Conservation (phyloP, 2,888 invertebrate species). For the Pristionchus japonicus region DNA sequence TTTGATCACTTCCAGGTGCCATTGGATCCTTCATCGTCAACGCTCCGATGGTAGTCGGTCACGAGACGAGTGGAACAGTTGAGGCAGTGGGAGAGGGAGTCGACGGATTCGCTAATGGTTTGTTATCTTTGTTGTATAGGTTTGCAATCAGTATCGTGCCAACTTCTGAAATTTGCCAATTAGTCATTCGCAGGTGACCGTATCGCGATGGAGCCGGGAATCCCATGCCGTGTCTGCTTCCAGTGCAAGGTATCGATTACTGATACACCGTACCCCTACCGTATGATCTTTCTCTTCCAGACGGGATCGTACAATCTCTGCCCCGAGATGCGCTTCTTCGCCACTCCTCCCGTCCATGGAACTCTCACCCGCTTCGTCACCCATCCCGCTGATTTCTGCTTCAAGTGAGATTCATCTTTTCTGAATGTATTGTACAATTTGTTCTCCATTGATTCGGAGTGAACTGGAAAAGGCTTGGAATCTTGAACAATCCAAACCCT, state of each 20-base stretch:
- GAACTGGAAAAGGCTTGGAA: no score
- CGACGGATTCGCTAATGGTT: conserved; percentile 52
- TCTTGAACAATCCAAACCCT: no score
- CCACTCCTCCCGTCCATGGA: conserved; percentile 94
- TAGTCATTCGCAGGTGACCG: conserved; percentile 54
- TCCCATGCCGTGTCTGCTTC: conserved; percentile 85
- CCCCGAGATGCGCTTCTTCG: conserved; percentile 88
- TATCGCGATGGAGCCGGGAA: conserved; percentile 82
- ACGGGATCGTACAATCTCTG: conserved; percentile 92
- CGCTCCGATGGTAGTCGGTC: conserved; percentile 93
- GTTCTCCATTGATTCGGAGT: no score
- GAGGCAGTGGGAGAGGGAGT: conserved; percentile 83
- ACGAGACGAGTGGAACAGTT: conserved; percentile 84
- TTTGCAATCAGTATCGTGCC: no score
- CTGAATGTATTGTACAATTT: no score
- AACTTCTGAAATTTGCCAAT: no score
- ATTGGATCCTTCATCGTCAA: conserved; percentile 45
- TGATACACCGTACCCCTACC: conserved; percentile 66
- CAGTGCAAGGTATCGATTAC: conserved; percentile 87
- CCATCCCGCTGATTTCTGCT: conserved; percentile 83
- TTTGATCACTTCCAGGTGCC: conserved; percentile 12
- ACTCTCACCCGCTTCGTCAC: conserved; percentile 89
- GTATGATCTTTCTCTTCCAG: conserved; percentile 36
- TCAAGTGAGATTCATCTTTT: conserved; percentile 77
- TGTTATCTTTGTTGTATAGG: no score